Evolutionary conservation across 2,797 vertebrate species (phyloP).

Genomic region (Chelon labrosus): DNA sequence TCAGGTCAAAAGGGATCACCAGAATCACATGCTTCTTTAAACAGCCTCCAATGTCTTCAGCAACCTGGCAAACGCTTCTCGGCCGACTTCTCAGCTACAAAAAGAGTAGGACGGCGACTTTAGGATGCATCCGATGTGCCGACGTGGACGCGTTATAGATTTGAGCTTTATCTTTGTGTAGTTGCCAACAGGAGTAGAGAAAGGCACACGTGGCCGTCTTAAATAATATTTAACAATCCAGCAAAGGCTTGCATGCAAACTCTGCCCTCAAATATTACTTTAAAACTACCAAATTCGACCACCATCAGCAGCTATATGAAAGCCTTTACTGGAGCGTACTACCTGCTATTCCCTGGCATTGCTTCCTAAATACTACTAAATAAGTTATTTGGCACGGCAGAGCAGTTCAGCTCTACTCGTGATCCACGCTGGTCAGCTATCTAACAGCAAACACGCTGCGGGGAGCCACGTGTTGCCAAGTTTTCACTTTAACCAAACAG

Average conservation of each 20-base stretch:
- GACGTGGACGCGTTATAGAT: neutral
- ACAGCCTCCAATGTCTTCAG: slow-evolving; percentile 5
- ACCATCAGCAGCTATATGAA: neutral
- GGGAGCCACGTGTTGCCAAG: slow-evolving; percentile 5
- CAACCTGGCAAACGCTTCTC: slow-evolving; percentile 7
- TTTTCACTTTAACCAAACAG: slow-evolving; percentile 29
- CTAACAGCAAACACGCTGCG: neutral
- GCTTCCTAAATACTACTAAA: slow-evolving; percentile 10
- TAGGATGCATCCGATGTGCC: slow-evolving; percentile 1
- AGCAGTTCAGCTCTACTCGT: too few relatives aligned
- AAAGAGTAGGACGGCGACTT: slow-evolving; percentile 5
- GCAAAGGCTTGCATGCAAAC: slow-evolving; percentile 11
- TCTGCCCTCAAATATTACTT: neutral
- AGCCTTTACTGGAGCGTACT: slow-evolving; percentile 18
- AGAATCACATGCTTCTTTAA: slow-evolving; percentile 16
- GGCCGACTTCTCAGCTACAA: slow-evolving; percentile 22
- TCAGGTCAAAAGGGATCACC: neutral
- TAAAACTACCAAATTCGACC: neutral
- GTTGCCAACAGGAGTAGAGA: neutral
- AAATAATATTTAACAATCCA: slow-evolving; percentile 8
- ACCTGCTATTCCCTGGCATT: slow-evolving; percentile 6
- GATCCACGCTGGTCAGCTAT: slow-evolving; percentile 29
- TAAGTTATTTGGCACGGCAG: neutral
- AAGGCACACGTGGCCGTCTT: slow-evolving; percentile 16
- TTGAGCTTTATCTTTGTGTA: neutral